phyloP scores from a whole-genome alignment of 1,140 invertebrate species.

The Aricia agestis region DNA sequence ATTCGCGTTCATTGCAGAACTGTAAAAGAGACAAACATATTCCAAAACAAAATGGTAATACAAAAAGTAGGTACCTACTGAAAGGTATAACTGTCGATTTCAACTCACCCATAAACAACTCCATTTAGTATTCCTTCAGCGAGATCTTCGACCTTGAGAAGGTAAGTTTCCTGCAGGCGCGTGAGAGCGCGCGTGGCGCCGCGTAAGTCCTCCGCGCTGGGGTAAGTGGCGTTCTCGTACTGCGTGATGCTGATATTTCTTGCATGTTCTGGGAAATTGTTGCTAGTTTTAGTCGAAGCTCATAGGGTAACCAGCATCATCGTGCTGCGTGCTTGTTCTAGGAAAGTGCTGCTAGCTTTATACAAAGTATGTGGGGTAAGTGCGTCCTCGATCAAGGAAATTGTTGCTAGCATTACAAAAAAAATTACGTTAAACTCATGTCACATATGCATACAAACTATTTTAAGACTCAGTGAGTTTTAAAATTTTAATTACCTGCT shows the following conservation, averaged over 20 bases:
- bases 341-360: too few species aligned
- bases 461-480: too few species aligned
- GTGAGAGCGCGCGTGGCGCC: conserved; percentile 95
- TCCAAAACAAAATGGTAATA: too few species aligned
- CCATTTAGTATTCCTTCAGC: conserved; percentile 93
- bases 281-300: too few species aligned
- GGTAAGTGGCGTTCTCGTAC: conserved; percentile 85
- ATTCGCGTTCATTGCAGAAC: not conserved
- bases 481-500: not conserved
- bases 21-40: not conserved
- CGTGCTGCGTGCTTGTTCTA: too few species aligned
- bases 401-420: too few species aligned
- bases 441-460: too few species aligned
- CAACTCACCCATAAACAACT: conserved; percentile 84
- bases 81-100: not conserved
- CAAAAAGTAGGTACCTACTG: too few species aligned
- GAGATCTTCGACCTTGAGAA: conserved; percentile 91
- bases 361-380: too few species aligned
- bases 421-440: too few species aligned
- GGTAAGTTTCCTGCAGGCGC: conserved; percentile 96
- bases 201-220: conserved; percentile 91
- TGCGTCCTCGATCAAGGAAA: conserved; percentile 54
- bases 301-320: too few species aligned
- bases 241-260: conserved; percentile 82
- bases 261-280: conserved; percentile 77